A percentile compares a stretch with the other conserved stretches of the same genome.
Conservation (phyloP, 1,140 invertebrate species). For the Coptotermes formosanus region DNA sequence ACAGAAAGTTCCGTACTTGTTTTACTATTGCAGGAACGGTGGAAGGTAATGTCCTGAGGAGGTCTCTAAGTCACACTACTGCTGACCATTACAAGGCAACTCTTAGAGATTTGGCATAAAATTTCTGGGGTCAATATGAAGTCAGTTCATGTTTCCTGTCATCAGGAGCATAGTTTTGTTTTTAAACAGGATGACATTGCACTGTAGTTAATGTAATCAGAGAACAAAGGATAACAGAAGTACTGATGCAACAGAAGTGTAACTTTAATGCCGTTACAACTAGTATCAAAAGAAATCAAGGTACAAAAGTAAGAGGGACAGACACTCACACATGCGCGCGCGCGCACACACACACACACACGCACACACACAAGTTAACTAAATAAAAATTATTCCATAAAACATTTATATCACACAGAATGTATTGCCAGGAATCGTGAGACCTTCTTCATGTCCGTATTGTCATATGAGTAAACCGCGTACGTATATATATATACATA, state of each 20-base stretch:
- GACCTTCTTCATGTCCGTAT: conserved; percentile 2
- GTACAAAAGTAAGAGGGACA: neutral
- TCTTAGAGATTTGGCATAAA: too few species aligned
- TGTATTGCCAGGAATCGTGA: neutral
- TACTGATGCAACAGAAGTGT: neutral
- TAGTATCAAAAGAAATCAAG: conserved; percentile 11
- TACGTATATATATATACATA: neutral
- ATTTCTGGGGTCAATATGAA: too few species aligned
- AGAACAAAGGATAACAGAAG: neutral
- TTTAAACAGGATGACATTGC: too few species aligned
- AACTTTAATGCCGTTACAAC: neutral
- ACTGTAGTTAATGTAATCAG: too few species aligned
- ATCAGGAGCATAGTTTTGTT: too few species aligned
- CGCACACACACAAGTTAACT: neutral
- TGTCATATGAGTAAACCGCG: neutral
- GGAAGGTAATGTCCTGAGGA: too few species aligned
- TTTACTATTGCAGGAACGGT: too few species aligned
- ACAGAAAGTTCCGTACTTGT: too few species aligned
- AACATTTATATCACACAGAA: conserved; percentile 12
- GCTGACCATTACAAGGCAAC: too few species aligned
- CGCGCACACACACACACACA: neutral
- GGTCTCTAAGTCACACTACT: too few species aligned
- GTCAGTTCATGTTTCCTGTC: too few species aligned
- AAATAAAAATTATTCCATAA: conserved; percentile 1
- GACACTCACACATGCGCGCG: neutral